Evolutionary conservation across 2,888 invertebrate genomes (phyloP).

Genomic region (Trissolcus japonicus): DNA sequence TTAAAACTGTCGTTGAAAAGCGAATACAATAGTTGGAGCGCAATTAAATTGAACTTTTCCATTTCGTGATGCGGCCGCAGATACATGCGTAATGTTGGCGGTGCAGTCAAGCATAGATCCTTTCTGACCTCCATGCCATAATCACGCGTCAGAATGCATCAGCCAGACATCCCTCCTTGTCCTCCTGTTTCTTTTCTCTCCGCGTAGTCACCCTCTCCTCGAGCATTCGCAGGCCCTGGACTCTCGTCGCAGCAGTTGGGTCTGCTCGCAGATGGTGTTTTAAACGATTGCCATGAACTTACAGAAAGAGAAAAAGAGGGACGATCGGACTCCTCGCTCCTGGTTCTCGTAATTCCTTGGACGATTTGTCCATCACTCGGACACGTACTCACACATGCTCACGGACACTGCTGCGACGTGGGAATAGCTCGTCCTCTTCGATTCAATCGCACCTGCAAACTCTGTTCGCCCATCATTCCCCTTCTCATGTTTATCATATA

Average conservation of each 20-base stretch:
- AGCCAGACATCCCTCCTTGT: conserved; percentile 55
- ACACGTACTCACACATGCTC: conserved; percentile 45
- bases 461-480: conserved; percentile 44
- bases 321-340: conserved; percentile 50
- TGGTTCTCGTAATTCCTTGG: conserved; percentile 61
- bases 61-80: conserved; percentile 61
- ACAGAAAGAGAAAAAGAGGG: conserved; percentile 55
- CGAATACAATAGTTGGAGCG: conserved; percentile 40
- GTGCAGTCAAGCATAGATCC: conserved; percentile 75
- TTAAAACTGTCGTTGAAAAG: conserved; percentile 31
- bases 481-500: conserved; percentile 41
- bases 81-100: conserved; percentile 70
- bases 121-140: conserved; percentile 73
- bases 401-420: conserved; percentile 45
- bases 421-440: conserved; percentile 57
- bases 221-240: conserved; percentile 37
- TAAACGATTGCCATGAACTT: conserved; percentile 70
- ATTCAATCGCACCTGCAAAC: conserved; percentile 55
- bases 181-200: conserved; percentile 38
- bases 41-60: conserved; percentile 61
- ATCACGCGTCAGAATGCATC: conserved; percentile 75
- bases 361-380: conserved; percentile 64
- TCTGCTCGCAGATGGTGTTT: conserved; percentile 70
- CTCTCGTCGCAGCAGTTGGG: conserved; percentile 53
- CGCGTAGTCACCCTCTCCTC: conserved; percentile 38